A percentile compares a stretch with the other conserved stretches of the same genome.
Conservation (phyloP, 2,888 invertebrate species). For the Hyalella azteca region DNA sequence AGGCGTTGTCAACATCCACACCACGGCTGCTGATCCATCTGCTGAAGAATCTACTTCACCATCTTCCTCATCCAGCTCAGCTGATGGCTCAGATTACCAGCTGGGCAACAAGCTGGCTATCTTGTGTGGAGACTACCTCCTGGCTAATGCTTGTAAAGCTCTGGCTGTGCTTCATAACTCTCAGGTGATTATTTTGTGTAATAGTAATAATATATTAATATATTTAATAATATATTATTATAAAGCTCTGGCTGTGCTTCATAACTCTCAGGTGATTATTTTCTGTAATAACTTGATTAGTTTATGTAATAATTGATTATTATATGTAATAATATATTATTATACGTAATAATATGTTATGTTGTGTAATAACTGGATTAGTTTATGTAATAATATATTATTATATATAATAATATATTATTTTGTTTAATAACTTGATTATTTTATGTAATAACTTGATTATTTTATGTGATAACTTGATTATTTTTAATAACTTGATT, state of each 20-base stretch:
- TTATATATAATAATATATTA: no score
- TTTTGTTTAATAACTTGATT: slow-evolving; percentile 71
- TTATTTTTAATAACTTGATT: no score
- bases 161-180: slow-evolving; percentile 77
- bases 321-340: no score
- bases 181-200: slow-evolving; percentile 62
- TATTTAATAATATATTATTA: no score
- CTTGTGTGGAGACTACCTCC: slow-evolving; percentile 87
- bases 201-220: no score
- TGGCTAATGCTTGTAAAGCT: slow-evolving; percentile 84
- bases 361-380: no score
- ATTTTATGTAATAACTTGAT: slow-evolving; percentile 60
- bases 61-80: neutral
- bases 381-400: no score
- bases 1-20: slow-evolving; percentile 68
- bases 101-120: slow-evolving; percentile 95
- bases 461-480: no score
- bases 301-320: no score
- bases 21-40: neutral
- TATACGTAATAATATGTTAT: no score
- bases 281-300: no score
- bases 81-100: slow-evolving; percentile 61
- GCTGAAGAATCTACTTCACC: neutral
- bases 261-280: slow-evolving; percentile 65
- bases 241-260: slow-evolving; percentile 80